Base-by-base conservation (phyloP, 2,888 invertebrate species). In the Julus scandinavius region DNA sequence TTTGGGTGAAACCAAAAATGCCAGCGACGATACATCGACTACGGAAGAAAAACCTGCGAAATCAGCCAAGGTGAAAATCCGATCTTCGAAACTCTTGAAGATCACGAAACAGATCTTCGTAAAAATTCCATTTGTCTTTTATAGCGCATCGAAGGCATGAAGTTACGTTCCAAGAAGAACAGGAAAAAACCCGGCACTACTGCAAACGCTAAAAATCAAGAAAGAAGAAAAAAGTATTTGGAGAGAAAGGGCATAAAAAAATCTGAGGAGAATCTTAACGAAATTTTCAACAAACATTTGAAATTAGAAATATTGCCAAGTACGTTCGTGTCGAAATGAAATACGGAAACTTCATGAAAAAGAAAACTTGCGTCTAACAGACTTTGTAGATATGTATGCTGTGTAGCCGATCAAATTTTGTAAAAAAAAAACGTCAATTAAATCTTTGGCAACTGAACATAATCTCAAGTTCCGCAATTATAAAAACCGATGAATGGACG, bases 121-220 rank as follows among this genome's bases (percentile, higher is more conserved):
- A 54, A 54, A 54, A 15, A 15, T 1, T 54, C 54, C 11, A n/a
- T 15, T 54, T 63, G n/a, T 63, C n/a, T 63, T 63, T 63, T 2
- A n/a, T 17, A 63, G 58, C n/a, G 2, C n/a, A n/a, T 63, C 58
- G 58, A 63, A 2, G 58, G 58, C n/a, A 13, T 3, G n/a, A 63
- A 63, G 58, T n/a, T 63, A n/a, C 58, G 58, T 63, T n/a, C n/a
- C 58, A 63, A 63, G n/a, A 63, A 63, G n/a, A 63, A 63, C n/a
- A 63, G 58, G n/a, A 13, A 63, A n/a, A 63, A 63, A n/a, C n/a
- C 17, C 3, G 58, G 58, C 58, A 63, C 58, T n/a, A n/a, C 58
- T 3, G 58, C 58, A 1, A 63, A 63, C n/a, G 2, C 58, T 63
- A 63, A 63, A n/a, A 63, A 63, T 6, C 1, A n/a, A 13, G 58